Percentiles rank a stretch among this genome's conserved stretches.
Evolutionary conservation across 2,113 vertebrate species (phyloP).

Genomic region (Charina bottae): DNA sequence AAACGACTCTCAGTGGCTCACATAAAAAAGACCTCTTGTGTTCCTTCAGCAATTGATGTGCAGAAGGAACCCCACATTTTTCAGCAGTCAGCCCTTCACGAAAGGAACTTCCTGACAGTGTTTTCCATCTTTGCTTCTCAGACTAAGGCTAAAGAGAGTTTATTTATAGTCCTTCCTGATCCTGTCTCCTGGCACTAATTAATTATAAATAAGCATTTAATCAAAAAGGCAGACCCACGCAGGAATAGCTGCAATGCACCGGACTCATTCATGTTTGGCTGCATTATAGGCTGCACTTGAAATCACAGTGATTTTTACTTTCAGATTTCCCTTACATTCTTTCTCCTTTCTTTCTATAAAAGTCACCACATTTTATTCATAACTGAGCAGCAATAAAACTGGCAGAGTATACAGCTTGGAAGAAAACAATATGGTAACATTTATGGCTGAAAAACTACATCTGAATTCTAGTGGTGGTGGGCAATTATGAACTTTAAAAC

Average conservation of each 20-base stretch:
- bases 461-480: neutral
- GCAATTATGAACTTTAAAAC: neutral
- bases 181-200: conserved; percentile 46
- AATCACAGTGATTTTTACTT: conserved; percentile 1
- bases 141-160: conserved; percentile 41
- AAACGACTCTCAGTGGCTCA: neutral
- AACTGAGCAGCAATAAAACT: neutral
- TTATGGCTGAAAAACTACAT: neutral
- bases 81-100: neutral
- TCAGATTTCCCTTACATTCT: neutral
- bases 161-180: conserved; percentile 48
- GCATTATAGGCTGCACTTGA: neutral
- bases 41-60: neutral
- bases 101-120: conserved; percentile 22
- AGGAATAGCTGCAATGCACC: conserved; percentile 30
- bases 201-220: conserved; percentile 43
- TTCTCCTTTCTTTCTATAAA: neutral
- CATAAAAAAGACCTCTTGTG: neutral
- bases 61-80: conserved; percentile 1
- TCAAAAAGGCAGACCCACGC: conserved; percentile 44
- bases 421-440: neutral
- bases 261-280: conserved; percentile 13
- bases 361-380: neutral
- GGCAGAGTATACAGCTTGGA: neutral
- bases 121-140: conserved; percentile 30